Conservation (phyloP, 1,140 invertebrate genomes). For the Portunus trituberculatus region DNA sequence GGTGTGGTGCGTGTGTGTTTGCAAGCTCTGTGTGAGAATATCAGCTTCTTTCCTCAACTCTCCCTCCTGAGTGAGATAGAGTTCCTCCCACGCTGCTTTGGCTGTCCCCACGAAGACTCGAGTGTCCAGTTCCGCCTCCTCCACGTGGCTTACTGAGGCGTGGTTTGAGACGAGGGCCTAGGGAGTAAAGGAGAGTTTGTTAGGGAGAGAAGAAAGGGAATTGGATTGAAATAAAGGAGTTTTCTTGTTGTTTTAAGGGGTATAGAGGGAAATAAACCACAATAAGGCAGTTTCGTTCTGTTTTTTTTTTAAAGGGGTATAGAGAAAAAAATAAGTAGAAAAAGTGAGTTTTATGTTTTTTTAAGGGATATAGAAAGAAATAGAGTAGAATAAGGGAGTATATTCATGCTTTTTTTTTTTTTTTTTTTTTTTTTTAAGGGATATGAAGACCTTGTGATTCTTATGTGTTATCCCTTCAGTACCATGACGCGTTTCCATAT, state of each 20-base stretch:
- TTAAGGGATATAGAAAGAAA: too few relatives aligned
- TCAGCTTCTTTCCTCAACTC: conserved; percentile 78
- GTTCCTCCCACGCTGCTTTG: conserved; percentile 78
- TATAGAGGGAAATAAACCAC: not conserved
- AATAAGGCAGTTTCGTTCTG: too few relatives aligned
- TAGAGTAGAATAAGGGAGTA: too few relatives aligned
- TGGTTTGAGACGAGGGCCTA: conserved; percentile 75
- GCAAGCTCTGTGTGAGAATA: conserved; percentile 75
- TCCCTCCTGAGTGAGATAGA: conserved; percentile 78
- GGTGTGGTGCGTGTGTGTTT: conserved; percentile 77
- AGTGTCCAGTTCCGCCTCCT: conserved; percentile 77
- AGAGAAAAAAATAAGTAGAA: too few relatives aligned
- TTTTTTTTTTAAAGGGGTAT: too few relatives aligned
- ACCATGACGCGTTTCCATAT: too few relatives aligned
- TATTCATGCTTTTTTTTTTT: too few relatives aligned
- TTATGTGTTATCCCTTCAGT: too few relatives aligned
- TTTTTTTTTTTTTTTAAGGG: too few relatives aligned
- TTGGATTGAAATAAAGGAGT: not conserved
- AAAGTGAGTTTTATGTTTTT: too few relatives aligned
- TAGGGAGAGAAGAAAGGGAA: too few relatives aligned
- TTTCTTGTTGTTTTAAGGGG: not conserved
- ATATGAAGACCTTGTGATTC: too few relatives aligned
- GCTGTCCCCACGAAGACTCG: conserved; percentile 73
- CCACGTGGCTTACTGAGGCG: conserved; percentile 62
- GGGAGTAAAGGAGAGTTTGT: not conserved